Base-by-base conservation (phyloP, 2,888 invertebrate species). In the Aricia artaxerxes region DNA sequence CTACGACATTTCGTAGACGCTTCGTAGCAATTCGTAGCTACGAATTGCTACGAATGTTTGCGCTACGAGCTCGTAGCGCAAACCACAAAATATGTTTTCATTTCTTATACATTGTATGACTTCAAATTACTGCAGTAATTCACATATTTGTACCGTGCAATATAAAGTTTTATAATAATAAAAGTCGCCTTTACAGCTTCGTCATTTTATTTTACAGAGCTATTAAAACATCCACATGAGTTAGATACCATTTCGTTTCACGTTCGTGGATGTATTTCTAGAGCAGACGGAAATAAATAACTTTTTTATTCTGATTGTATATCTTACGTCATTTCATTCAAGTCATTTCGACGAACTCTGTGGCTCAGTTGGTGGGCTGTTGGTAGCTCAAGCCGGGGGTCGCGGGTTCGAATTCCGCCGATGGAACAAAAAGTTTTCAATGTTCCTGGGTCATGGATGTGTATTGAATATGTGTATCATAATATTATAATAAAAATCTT, bases 221-320 rank as follows among this genome's bases (percentile, higher is more conserved):
- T 75, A 75, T 75, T 75, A 75, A 75, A 75, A 75, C 75, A 11
- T 75, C 75, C 75, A 44, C 49, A 75, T 24, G 75, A 75, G 75
- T 24, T 49, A 49, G 73, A 73, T 73, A 73, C 44, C 73, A 40
- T 73, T 73, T 44, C 73, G 44, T 44, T 16, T 73, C 73, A 44
- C 73, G 44, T 73, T 73, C 44, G 44, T 44, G 73, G 44, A 44
- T 44, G 73, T 73, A 73, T n/a, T 73, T 44, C 73, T 44, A 9
- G 73, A 40, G 16, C 57, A 16, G 44, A 44, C n/a, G 7, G 5
- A 16, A 73, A 73, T 40, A 31, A 73, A 40, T n/a, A n/a, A 40
- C n/a, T 5, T 2, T 73, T 38, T 40, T 73, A 73, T 9, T 44
- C 44, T 73, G 7, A n/a, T 16, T n/a, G 73, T 73, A 6, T 16